Base-by-base conservation (phyloP, 2,797 vertebrate species). In the Eulemur mongoz region DNA sequence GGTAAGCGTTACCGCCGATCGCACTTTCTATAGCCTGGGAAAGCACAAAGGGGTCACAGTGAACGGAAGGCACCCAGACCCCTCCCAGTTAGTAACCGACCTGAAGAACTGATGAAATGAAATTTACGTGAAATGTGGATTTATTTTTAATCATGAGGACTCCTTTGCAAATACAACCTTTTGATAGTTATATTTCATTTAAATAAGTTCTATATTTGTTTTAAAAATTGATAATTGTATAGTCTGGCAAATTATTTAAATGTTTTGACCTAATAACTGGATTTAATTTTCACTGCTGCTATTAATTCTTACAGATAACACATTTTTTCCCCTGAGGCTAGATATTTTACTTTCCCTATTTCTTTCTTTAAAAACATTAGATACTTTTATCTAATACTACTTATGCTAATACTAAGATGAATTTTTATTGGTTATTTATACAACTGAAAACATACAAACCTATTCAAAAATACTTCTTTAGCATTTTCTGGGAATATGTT, bases 1-100 rank as follows among this genome's bases (percentile, higher is more conserved):
- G 99, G 96, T 99, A 99, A 54, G 98, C 98, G 5, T 99, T 99
- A 89, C 99, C 99, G 5, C 99, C 99, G 0, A 99, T 99, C 0
- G 99, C 98, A 3, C 98, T 98, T 98, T 99, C 99, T 32, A 99
- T 98, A 22, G 99, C 99, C 99, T 99, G 5, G 7, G 91, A 98
- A 0, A 7, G 86, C 69, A 82, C 17, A 22, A 45, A 86, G 10
- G 45, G 67, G 38, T 40, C 20, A 38, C 9, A 0, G 32, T 27
- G 7, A 6, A 15, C 40, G 40, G 5, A 20, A 63, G 0, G 1
- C 59, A 32, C 4, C 59, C 17, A 5, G 12, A 70, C 23, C 73
- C 52, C 32, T 23, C 1, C 17, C 15, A 9, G 7, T 61, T 0
- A 0, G 38, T 4, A 0, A 23, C 50, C 30, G 54, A 4, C 52